These are phyloP conservation scores for Elmis aenea DNA, from an alignment of 2,888 invertebrate genomes.

Conservation along the genomic window DNA sequence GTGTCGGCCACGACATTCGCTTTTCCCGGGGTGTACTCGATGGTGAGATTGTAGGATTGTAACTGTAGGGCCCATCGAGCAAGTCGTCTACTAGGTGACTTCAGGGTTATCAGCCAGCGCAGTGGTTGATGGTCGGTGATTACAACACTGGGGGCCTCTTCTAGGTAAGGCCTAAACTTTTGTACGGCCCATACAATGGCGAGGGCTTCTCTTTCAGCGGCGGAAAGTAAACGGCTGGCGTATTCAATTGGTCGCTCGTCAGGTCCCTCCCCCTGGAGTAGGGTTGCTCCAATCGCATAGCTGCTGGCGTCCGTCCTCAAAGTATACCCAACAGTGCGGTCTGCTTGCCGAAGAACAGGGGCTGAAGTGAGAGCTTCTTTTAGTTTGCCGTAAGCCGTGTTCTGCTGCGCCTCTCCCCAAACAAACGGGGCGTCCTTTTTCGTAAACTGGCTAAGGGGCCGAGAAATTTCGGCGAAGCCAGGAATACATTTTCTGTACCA, in stretches of 20 bases:
- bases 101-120: slow-evolving; percentile 42
- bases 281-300: slow-evolving; percentile 24
- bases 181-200: slow-evolving; percentile 34
- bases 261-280: slow-evolving; percentile 23
- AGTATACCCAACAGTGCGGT: too few relatives aligned
- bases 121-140: slow-evolving; percentile 47
- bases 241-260: slow-evolving; percentile 28
- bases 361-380: slow-evolving; percentile 22
- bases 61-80: slow-evolving; percentile 42
- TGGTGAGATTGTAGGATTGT: slow-evolving; percentile 35
- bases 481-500: slow-evolving; percentile 21
- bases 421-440: slow-evolving; percentile 12
- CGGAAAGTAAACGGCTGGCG: slow-evolving; percentile 26
- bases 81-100: slow-evolving; percentile 39
- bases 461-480: slow-evolving; percentile 16
- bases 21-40: too few relatives aligned
- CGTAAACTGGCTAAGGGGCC: slow-evolving; percentile 18
- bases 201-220: slow-evolving; percentile 28
- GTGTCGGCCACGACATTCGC: slow-evolving; percentile 40
- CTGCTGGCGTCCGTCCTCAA: slow-evolving; percentile 30
- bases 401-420: slow-evolving; percentile 13
- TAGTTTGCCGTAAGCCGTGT: slow-evolving; percentile 19
- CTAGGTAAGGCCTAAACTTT: slow-evolving; percentile 43
- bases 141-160: slow-evolving; percentile 35
- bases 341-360: too few relatives aligned